phyloP scores from a whole-genome alignment of 2,888 invertebrate species.

The Masnerella sp. region DNA sequence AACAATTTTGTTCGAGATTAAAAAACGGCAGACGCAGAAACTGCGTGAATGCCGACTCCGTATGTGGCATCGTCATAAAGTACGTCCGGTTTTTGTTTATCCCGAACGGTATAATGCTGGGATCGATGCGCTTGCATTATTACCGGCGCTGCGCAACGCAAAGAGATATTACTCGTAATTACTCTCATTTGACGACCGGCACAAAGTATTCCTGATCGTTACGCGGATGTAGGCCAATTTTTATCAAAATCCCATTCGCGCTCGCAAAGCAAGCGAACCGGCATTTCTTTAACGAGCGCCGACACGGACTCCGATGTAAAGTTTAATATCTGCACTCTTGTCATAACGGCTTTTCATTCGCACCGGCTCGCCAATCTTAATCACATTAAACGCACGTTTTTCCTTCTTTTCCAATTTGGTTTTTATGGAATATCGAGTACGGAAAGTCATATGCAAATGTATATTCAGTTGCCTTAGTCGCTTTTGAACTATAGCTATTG shows the following conservation, averaged over 20 bases:
- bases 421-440: slow-evolving; percentile 13
- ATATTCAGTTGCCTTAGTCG: too few species aligned
- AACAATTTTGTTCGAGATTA: slow-evolving; percentile 5
- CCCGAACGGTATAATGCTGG: slow-evolving; percentile 27
- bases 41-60: slow-evolving; percentile 4
- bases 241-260: slow-evolving; percentile 53
- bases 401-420: background rate
- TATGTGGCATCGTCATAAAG: slow-evolving; percentile 16
- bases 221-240: slow-evolving; percentile 53
- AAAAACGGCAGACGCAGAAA: background rate
- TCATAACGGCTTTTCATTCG: slow-evolving; percentile 28
- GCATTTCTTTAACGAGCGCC: slow-evolving; percentile 28
- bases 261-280: slow-evolving; percentile 27
- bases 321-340: slow-evolving; percentile 38
- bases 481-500: too few species aligned
- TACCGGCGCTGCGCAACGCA: slow-evolving; percentile 25
- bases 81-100: slow-evolving; percentile 45
- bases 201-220: slow-evolving; percentile 44
- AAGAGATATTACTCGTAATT: slow-evolving; percentile 53
- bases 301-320: slow-evolving; percentile 26
- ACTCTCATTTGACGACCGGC: slow-evolving; percentile 47
- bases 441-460: too few species aligned
- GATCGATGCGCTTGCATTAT: slow-evolving; percentile 47
- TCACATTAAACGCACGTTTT: slow-evolving; percentile 25
- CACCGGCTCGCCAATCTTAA: slow-evolving; percentile 36